Evolutionary conservation across 1,140 invertebrate genomes (phyloP).

Genomic region (Scaptomyza hsui): DNA sequence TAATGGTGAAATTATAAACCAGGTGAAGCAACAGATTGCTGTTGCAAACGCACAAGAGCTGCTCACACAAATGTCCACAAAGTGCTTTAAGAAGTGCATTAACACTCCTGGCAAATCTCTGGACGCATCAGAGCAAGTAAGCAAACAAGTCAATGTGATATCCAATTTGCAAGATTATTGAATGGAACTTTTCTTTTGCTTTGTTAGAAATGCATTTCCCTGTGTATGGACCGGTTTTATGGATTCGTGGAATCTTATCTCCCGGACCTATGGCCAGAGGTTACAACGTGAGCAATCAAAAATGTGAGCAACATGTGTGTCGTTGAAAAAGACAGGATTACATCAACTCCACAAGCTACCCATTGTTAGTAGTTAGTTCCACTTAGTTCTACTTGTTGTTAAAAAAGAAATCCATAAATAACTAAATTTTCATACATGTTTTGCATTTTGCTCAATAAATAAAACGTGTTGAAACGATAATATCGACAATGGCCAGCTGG

Average conservation of each 20-base stretch:
- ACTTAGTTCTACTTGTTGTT: slow-evolving; percentile 41
- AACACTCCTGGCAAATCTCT: slow-evolving; percentile 94
- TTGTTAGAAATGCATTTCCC: slow-evolving; percentile 95
- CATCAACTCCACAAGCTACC: slow-evolving; percentile 14
- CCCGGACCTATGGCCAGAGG: slow-evolving; percentile 91
- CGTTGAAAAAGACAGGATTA: slow-evolving; percentile 3
- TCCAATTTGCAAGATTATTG: too few relatives aligned
- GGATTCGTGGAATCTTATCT: slow-evolving; percentile 97
- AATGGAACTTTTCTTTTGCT: slow-evolving; percentile 4
- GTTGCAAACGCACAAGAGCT: slow-evolving; percentile 97
- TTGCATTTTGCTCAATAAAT: slow-evolving; percentile 12
- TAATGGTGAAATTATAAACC: slow-evolving; percentile 96
- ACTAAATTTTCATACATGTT: slow-evolving; percentile 35
- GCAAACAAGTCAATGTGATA: background rate
- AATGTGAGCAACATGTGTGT: slow-evolving; percentile 41
- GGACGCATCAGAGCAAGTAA: slow-evolving; percentile 95
- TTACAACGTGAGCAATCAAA: slow-evolving; percentile 88
- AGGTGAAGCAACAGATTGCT: slow-evolving; percentile 98
- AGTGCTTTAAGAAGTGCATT: slow-evolving; percentile 98
- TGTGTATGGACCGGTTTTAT: slow-evolving; percentile 99
- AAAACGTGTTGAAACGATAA: slow-evolving; percentile 31
- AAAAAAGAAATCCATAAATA: slow-evolving; percentile 35
- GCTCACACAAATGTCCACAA: slow-evolving; percentile 97
- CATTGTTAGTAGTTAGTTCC: slow-evolving; percentile 51
- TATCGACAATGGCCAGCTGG: background rate